These are phyloP conservation scores for Phoxinus phoxinus DNA, from an alignment of 2,113 vertebrate genomes.

Conservation along the genomic window DNA sequence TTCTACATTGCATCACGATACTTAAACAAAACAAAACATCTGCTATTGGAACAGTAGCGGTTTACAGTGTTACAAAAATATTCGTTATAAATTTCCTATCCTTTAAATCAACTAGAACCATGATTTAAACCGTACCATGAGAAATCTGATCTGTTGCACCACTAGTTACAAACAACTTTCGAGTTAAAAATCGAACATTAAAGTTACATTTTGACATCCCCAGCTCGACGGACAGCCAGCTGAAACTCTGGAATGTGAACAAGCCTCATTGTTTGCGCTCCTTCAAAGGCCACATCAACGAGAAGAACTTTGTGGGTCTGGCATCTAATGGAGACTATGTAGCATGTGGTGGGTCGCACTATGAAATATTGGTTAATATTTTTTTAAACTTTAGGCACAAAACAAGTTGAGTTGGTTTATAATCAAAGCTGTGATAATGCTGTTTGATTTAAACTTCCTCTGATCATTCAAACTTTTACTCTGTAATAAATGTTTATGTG, in stretches of 20 bases:
- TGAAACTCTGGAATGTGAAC: constrained; percentile 98
- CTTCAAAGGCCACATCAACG: constrained; percentile 99
- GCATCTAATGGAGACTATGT: constrained; percentile 98
- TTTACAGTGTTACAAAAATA: not conserved
- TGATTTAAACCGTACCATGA: not conserved
- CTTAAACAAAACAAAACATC: not conserved
- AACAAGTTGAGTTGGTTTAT: not conserved
- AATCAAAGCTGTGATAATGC: constrained; percentile 10
- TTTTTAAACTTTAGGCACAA: not conserved
- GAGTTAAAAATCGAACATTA: not conserved
- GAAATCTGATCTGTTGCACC: not conserved
- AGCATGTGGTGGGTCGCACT: constrained; percentile 87
- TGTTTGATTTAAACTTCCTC: not conserved
- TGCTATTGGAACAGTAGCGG: not conserved
- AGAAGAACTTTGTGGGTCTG: constrained; percentile 98
- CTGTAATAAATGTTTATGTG: not conserved
- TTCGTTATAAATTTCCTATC: not conserved
- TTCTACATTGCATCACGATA: no score
- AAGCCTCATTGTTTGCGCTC: constrained; percentile 97
- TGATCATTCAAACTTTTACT: not conserved
- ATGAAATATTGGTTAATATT: not conserved
- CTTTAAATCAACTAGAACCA: not conserved
- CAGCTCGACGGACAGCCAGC: constrained; percentile 98
- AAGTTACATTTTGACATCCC: not conserved
- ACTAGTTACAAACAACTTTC: no score